These are phyloP conservation scores for Miichthys miiuy DNA, from an alignment of 2,797 vertebrate genomes.

Conservation along the genomic window DNA sequence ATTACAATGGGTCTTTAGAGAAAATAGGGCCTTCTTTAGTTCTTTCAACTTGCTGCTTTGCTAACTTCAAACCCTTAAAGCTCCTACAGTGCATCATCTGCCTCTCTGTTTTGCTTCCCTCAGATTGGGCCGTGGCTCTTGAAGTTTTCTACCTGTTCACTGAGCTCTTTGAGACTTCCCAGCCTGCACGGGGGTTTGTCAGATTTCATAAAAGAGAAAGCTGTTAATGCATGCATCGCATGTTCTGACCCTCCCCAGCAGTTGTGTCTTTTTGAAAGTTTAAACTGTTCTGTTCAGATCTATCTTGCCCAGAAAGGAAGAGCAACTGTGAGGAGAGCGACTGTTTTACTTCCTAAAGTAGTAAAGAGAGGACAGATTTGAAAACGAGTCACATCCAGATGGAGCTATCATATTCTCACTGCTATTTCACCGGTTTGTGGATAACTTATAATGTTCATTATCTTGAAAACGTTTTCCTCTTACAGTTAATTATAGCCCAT, in stretches of 20 bases:
- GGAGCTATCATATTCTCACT: slow-evolving; percentile 62
- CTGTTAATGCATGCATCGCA: slow-evolving; percentile 76
- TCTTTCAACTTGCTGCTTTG: slow-evolving; percentile 86
- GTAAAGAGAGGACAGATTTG: slow-evolving; percentile 52
- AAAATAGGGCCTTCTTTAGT: slow-evolving; percentile 83
- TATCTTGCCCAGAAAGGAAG: slow-evolving; percentile 45
- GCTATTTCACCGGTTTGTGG: slow-evolving; percentile 61
- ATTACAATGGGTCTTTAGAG: slow-evolving; percentile 84
- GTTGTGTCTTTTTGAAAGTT: slow-evolving; percentile 70
- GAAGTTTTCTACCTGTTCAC: slow-evolving; percentile 76
- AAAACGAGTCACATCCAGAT: slow-evolving; percentile 72
- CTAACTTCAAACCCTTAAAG: slow-evolving; percentile 81
- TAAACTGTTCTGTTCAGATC: slow-evolving; percentile 72
- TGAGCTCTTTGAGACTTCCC: slow-evolving; percentile 72
- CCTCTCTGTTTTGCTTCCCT: slow-evolving; percentile 71
- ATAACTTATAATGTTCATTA: slow-evolving; percentile 76
- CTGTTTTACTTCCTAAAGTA: slow-evolving; percentile 61
- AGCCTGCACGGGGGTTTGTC: slow-evolving; percentile 65
- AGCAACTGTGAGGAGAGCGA: slow-evolving; percentile 50
- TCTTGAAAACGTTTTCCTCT: slow-evolving; percentile 78
- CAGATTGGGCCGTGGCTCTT: slow-evolving; percentile 75
- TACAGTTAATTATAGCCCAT: slow-evolving; percentile 81
- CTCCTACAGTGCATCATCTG: slow-evolving; percentile 71
- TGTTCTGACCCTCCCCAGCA: slow-evolving; percentile 75
- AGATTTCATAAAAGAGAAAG: slow-evolving; percentile 77